phyloP scores from a whole-genome alignment of 23 tunicate genomes.

The Pegea sp. region DNA sequence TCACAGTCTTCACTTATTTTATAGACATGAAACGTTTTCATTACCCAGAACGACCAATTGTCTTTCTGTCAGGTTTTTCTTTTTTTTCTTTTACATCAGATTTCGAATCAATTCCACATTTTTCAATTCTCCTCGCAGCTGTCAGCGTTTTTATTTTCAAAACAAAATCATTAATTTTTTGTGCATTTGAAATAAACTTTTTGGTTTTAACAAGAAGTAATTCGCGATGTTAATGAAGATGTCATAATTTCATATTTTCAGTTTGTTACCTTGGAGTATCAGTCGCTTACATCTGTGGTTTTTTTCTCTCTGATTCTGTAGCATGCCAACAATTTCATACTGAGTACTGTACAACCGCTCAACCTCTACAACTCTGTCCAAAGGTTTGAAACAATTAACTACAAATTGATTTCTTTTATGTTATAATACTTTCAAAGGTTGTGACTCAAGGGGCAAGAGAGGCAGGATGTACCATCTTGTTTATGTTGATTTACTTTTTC shows the following conservation, averaged over 20 bases:
- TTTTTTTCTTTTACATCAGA: neutral
- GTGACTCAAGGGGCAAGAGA: constrained; percentile 83
- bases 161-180: neutral
- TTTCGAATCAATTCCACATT: neutral
- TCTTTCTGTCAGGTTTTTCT: constrained; percentile 72
- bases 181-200: no score
- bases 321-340: constrained; percentile 46
- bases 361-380: constrained; percentile 6
- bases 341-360: constrained; percentile 14
- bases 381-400: constrained; percentile 9
- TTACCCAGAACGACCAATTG: constrained; percentile 87
- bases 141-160: neutral
- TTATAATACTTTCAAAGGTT: constrained; percentile 14
- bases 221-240: no score
- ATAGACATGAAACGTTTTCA: constrained; percentile 75
- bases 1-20: constrained; percentile 76
- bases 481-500: constrained; percentile 89
- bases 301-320: constrained; percentile 25
- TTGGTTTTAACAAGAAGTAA: no score
- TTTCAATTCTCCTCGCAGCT: neutral
- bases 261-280: constrained; percentile 76
- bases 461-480: constrained; percentile 75
- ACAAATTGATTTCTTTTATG: neutral
- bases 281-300: constrained; percentile 77
- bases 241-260: constrained; percentile 15